phyloP scores from a whole-genome alignment of 2,888 invertebrate species.

The Sarcophaga subvicina region DNA sequence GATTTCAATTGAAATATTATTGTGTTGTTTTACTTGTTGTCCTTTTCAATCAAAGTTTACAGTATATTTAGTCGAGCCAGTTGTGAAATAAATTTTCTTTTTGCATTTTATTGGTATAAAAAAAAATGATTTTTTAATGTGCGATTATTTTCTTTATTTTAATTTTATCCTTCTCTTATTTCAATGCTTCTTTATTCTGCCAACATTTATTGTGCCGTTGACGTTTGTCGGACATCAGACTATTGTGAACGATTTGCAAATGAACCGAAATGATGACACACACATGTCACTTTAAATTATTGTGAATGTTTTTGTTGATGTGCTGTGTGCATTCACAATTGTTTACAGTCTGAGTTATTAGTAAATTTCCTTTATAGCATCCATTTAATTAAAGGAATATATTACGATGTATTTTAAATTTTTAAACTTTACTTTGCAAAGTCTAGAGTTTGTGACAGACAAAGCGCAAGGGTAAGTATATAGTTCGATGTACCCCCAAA shows the following conservation, averaged over 20 bases:
- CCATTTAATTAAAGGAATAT: no score
- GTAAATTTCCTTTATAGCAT: no score
- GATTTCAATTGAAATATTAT: not conserved
- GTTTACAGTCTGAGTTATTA: no score
- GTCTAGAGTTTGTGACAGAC: no score
- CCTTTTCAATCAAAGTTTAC: conserved; percentile 6
- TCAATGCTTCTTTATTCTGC: conserved; percentile 47
- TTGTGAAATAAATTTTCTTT: conserved; percentile 48
- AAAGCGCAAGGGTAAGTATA: no score
- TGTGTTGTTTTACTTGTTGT: not conserved
- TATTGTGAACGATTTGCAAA: conserved; percentile 45
- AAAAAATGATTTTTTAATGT: conserved; percentile 49
- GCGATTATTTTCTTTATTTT: conserved; percentile 42
- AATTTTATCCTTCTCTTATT: conserved; percentile 31
- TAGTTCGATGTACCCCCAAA: no score
- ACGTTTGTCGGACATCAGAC: conserved; percentile 42
- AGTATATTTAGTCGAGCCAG: conserved; percentile 8
- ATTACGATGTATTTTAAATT: no score
- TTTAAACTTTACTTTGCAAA: no score
- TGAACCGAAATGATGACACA: conserved; percentile 4
- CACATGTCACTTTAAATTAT: not conserved
- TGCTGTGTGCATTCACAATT: no score
- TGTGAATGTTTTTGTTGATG: no score
- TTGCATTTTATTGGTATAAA: conserved; percentile 44
- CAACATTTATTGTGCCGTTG: conserved; percentile 53